Conservation (phyloP, 2,113 vertebrate genomes). For the Pseudorectes ferrugineus region DNA sequence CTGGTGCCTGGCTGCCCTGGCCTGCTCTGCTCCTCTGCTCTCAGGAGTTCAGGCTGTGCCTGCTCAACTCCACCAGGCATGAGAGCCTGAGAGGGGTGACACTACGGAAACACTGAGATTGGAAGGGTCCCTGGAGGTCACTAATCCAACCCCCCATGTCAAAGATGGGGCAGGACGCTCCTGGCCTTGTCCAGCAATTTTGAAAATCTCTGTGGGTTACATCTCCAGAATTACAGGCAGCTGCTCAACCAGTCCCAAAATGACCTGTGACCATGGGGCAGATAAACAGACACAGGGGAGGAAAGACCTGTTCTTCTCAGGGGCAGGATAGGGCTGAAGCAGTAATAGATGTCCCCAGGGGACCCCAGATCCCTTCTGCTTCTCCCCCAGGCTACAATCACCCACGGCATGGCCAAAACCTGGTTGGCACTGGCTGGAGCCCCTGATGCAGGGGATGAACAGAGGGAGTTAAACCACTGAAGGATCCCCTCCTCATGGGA, state of each 20-base stretch:
- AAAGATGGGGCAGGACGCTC: not conserved
- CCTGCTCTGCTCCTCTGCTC: not conserved
- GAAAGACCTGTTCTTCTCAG: not conserved
- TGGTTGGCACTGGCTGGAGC: not conserved
- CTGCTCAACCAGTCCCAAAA: not conserved
- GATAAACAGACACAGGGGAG: not conserved
- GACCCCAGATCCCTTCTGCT: not conserved
- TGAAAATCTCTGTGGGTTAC: not conserved
- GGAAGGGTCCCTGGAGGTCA: not conserved
- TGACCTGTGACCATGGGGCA: too few relatives aligned
- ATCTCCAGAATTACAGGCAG: not conserved
- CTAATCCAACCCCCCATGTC: not conserved
- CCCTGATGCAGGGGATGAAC: accelerated
- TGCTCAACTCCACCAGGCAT: not conserved
- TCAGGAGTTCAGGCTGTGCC: not conserved
- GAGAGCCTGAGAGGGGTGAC: not conserved
- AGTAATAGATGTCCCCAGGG: accelerated
- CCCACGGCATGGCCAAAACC: not conserved
- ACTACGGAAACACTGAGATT: accelerated
- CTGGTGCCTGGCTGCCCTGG: not conserved
- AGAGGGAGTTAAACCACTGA: not conserved
- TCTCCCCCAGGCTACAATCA: not conserved
- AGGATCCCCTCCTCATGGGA: not conserved
- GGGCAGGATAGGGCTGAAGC: not conserved
- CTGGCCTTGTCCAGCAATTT: not conserved